Conservation (phyloP, 2,797 vertebrate genomes). For the Nasua narica region DNA sequence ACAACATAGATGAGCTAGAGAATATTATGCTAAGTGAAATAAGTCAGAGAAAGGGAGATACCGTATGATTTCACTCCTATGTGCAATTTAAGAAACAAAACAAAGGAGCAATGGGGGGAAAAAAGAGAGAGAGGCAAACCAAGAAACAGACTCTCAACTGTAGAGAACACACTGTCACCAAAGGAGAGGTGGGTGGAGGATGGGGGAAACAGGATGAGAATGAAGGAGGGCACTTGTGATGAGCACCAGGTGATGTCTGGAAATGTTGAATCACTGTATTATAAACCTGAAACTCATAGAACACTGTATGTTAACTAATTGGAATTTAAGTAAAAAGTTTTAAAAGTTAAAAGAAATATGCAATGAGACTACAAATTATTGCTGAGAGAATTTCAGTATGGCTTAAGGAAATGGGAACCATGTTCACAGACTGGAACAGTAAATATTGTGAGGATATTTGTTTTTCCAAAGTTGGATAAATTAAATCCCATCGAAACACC, state of each 20-base stretch:
- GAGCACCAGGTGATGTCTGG: neutral
- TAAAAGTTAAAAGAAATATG: neutral
- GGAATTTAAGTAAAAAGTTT: neutral
- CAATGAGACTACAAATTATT: neutral
- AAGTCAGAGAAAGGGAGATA: too few relatives aligned
- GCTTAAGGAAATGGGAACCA: neutral
- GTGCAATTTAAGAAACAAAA: neutral
- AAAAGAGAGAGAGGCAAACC: neutral
- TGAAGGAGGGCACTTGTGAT: neutral
- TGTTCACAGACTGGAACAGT: neutral
- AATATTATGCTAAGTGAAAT: neutral
- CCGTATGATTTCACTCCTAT: neutral
- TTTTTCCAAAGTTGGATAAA: neutral
- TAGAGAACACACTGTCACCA: neutral
- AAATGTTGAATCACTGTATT: neutral
- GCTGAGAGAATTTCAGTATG: neutral
- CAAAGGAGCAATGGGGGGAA: neutral
- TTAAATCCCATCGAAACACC: neutral
- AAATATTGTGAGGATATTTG: neutral
- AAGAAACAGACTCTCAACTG: neutral
- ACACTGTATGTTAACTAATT: neutral
- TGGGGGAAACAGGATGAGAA: neutral
- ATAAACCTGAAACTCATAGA: neutral
- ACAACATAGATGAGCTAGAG: neutral
- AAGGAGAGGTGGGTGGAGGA: neutral